These are phyloP conservation scores for Tinamus guttatus DNA, from an alignment of 2,113 vertebrate genomes.

Conservation along the genomic window DNA sequence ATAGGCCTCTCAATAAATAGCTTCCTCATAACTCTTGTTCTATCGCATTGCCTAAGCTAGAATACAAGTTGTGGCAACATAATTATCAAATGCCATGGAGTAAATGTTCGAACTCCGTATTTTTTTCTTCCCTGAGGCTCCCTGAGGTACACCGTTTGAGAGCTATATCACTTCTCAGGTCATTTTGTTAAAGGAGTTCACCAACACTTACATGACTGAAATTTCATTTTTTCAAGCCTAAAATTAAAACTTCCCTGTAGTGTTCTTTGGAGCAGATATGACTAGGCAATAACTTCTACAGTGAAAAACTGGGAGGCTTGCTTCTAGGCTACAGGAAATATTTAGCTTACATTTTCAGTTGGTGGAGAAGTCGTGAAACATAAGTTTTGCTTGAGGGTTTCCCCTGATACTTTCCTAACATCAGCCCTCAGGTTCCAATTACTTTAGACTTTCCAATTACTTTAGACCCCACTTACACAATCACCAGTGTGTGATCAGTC, in stretches of 20 bases:
- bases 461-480: not conserved
- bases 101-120: not conserved
- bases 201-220: not conserved
- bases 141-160: not conserved
- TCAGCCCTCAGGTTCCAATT: not conserved
- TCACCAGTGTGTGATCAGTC: not conserved
- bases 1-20: fast-evolving
- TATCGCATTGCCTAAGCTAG: not conserved
- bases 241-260: not conserved
- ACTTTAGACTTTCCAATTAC: not conserved
- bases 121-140: not conserved
- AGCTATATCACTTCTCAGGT: not conserved
- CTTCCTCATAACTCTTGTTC: not conserved
- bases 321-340: not conserved
- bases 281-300: not conserved
- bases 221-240: not conserved
- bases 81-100: not conserved
- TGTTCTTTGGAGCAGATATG: not conserved
- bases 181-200: not conserved
- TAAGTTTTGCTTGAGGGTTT: not conserved
- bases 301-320: not conserved
- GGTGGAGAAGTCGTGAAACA: not conserved
- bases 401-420: not conserved
- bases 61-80: not conserved
- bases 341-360: not conserved